These are phyloP conservation scores for Anticlea derivata DNA, from an alignment of 2,888 invertebrate genomes.

Conservation along the genomic window DNA sequence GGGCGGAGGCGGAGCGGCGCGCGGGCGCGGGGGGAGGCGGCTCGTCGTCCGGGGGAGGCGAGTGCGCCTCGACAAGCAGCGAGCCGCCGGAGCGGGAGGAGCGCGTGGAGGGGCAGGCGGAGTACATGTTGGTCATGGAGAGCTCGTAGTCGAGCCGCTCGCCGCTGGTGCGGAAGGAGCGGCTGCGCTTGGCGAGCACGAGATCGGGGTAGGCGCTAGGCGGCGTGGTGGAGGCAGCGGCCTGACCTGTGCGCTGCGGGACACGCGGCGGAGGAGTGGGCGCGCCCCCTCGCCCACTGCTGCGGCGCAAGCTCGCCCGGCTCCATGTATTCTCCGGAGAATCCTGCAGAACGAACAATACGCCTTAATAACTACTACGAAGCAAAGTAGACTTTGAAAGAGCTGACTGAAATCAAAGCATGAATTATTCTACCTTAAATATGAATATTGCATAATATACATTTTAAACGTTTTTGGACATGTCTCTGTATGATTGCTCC, in stretches of 20 bases:
- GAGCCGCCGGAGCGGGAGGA: constrained; percentile 61
- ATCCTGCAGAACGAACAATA: no score
- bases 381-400: no score
- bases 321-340: constrained; percentile 83
- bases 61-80: constrained; percentile 61
- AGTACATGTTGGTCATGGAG: constrained; percentile 83
- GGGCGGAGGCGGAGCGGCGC: constrained; percentile 89
- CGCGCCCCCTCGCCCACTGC: constrained; percentile 73
- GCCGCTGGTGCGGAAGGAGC: constrained; percentile 71
- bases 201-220: constrained; percentile 80
- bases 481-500: no score
- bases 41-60: constrained; percentile 52
- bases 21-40: constrained; percentile 46
- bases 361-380: no score
- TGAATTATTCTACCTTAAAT: no score
- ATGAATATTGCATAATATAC: no score
- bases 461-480: no score
- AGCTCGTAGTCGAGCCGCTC: constrained; percentile 84
- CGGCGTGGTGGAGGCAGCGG: constrained; percentile 61
- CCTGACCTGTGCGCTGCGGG: constrained; percentile 53
- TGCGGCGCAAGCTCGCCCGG: constrained; percentile 70
- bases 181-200: constrained; percentile 71
- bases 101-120: constrained; percentile 71
- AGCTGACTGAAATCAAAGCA: no score
- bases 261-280: constrained; percentile 81